Percentiles rank a stretch among this genome's conserved stretches.
Conservation (phyloP, 2,797 vertebrate genomes). For the Falco biarmicus region DNA sequence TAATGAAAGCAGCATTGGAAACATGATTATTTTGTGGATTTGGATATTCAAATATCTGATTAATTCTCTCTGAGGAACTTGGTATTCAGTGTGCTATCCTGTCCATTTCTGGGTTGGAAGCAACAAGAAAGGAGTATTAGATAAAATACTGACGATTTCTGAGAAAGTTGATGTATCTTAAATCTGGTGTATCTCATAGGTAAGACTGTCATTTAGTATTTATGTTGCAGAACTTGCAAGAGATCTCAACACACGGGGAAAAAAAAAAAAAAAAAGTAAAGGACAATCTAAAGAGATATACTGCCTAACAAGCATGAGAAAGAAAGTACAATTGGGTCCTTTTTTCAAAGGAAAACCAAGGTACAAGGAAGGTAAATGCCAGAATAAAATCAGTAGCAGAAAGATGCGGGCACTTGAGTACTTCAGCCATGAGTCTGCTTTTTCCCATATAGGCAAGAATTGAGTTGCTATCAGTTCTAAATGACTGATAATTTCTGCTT, state of each 20-base stretch:
- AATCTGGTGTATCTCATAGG: not conserved
- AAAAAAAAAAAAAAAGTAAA: not conserved
- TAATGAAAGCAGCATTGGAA: fast-evolving
- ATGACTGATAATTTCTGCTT: not conserved
- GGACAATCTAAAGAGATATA: not conserved
- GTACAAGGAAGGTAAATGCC: not conserved
- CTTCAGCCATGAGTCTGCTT: not conserved
- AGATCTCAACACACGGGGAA: not conserved
- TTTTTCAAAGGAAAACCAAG: not conserved
- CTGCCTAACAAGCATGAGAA: not conserved
- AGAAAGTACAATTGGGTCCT: not conserved
- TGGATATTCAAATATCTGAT: not conserved
- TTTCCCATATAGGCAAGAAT: not conserved
- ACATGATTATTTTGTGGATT: not conserved
- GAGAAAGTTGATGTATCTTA: not conserved
- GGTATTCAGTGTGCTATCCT: not conserved
- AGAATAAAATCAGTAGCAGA: not conserved
- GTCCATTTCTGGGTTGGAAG: not conserved
- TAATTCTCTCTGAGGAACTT: not conserved
- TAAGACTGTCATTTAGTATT: not conserved
- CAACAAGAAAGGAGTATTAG: not conserved
- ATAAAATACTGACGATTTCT: not conserved
- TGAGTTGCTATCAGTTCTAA: not conserved
- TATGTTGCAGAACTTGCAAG: not conserved
- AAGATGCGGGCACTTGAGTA: not conserved